Conservation (phyloP, 2,797 vertebrate species). For the Champsocephalus gunnari region DNA sequence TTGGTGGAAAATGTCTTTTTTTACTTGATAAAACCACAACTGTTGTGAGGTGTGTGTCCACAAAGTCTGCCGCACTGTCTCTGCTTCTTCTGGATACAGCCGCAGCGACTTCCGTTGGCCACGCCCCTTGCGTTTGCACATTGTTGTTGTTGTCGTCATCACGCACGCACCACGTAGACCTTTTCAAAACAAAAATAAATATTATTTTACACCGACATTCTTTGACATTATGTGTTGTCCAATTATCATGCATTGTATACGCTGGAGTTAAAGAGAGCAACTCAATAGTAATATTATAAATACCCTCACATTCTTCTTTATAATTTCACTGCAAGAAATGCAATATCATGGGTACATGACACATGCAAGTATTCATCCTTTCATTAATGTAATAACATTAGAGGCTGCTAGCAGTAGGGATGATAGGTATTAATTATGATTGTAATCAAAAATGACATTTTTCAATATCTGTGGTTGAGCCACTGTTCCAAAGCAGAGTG, state of each 20-base stretch:
- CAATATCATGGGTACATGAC: background rate
- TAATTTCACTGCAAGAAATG: too few species aligned
- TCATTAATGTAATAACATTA: background rate
- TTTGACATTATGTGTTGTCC: too few species aligned
- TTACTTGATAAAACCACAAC: background rate
- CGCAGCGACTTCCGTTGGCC: background rate
- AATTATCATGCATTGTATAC: too few species aligned
- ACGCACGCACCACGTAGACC: slow-evolving; percentile 9
- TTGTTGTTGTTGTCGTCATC: background rate
- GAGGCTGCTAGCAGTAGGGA: background rate
- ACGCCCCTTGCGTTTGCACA: slow-evolving; percentile 43
- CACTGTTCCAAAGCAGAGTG: background rate
- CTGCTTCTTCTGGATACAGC: background rate
- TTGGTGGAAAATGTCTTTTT: background rate
- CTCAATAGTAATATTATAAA: too few species aligned
- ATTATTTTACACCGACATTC: too few species aligned
- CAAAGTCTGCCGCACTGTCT: slow-evolving; percentile 20
- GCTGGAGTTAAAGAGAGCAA: too few species aligned
- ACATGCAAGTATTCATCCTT: background rate
- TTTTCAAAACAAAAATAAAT: background rate
- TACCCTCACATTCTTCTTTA: too few species aligned
- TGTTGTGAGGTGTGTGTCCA: background rate
- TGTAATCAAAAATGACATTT: too few species aligned
- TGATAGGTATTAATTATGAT: background rate
- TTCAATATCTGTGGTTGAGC: too few species aligned